These are phyloP conservation scores for Acanthoscelides obtectus DNA, from an alignment of 2,888 invertebrate species.

Conservation along the genomic window DNA sequence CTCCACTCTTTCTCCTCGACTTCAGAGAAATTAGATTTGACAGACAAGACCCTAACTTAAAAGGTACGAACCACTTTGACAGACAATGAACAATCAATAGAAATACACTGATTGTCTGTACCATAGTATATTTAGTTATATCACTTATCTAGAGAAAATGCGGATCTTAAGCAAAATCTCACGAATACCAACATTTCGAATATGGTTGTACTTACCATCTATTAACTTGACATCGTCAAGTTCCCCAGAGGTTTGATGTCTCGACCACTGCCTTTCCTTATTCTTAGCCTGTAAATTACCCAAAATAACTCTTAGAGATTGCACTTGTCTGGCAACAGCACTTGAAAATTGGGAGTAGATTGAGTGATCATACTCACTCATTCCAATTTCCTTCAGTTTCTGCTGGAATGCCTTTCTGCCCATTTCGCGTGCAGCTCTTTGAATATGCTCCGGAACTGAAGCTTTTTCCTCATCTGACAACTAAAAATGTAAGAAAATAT, in stretches of 20 bases:
- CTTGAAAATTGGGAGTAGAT: slow-evolving; percentile 78
- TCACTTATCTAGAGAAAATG: too few species aligned
- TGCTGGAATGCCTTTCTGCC: slow-evolving; percentile 84
- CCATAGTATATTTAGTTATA: too few species aligned
- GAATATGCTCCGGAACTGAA: slow-evolving; percentile 83
- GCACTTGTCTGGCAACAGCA: slow-evolving; percentile 77
- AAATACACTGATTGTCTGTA: too few species aligned
- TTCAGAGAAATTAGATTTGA: too few species aligned
- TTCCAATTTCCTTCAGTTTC: slow-evolving; percentile 82
- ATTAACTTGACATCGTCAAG: slow-evolving; percentile 92
- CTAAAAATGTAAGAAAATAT: slow-evolving; percentile 41
- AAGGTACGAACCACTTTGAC: too few species aligned
- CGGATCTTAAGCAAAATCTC: too few species aligned
- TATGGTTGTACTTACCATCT: slow-evolving; percentile 59
- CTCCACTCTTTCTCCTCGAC: too few species aligned
- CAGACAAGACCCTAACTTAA: too few species aligned
- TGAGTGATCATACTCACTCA: slow-evolving; percentile 91
- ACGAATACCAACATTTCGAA: too few species aligned
- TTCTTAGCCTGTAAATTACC: slow-evolving; percentile 87
- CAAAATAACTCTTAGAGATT: slow-evolving; percentile 79
- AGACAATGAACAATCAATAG: too few species aligned
- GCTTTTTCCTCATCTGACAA: slow-evolving; percentile 86
- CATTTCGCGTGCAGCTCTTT: slow-evolving; percentile 89
- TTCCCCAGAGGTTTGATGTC: slow-evolving; percentile 93
- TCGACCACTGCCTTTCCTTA: slow-evolving; percentile 89